phyloP scores from a whole-genome alignment of 1,140 invertebrate species.

The Drosophila pectinifera region DNA sequence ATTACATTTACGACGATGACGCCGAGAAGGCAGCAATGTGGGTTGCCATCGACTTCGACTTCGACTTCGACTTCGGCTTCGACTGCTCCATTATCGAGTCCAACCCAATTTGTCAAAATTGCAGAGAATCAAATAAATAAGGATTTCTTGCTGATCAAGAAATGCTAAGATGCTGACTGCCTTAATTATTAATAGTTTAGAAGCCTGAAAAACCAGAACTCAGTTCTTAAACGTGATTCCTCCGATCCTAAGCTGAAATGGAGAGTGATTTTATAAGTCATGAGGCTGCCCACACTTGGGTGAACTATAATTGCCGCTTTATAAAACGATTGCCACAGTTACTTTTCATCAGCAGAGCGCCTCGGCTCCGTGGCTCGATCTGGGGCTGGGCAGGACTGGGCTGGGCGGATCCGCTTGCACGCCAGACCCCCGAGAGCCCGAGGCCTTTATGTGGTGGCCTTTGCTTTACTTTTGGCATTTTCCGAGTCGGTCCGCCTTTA shows the following conservation, averaged over 20 bases:
- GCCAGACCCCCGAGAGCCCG: background rate
- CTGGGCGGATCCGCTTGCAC: conserved; percentile 33
- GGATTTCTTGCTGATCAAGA: background rate
- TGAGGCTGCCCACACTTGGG: conserved; percentile 14
- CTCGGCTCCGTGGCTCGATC: background rate
- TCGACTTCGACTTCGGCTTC: background rate
- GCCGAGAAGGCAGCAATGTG: background rate
- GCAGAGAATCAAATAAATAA: background rate
- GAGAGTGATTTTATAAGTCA: conserved; percentile 11
- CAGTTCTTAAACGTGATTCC: background rate
- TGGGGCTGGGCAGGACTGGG: conserved; percentile 10
- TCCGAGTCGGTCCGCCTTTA: background rate
- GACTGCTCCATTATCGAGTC: conserved; percentile 28
- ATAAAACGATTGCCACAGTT: conserved; percentile 37
- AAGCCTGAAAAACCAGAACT: too few species aligned
- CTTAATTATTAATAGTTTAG: background rate
- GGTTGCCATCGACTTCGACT: conserved; percentile 6
- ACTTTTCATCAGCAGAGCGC: conserved; percentile 26
- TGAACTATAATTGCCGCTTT: conserved; percentile 17
- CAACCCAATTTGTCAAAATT: background rate
- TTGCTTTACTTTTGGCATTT: conserved; percentile 69
- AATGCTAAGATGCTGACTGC: background rate
- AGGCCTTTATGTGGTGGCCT: conserved; percentile 40
- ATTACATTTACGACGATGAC: conserved; percentile 23
- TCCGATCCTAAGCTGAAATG: background rate